Base-by-base conservation (phyloP, 2,113 vertebrate genomes). In the Varanus salvator region DNA sequence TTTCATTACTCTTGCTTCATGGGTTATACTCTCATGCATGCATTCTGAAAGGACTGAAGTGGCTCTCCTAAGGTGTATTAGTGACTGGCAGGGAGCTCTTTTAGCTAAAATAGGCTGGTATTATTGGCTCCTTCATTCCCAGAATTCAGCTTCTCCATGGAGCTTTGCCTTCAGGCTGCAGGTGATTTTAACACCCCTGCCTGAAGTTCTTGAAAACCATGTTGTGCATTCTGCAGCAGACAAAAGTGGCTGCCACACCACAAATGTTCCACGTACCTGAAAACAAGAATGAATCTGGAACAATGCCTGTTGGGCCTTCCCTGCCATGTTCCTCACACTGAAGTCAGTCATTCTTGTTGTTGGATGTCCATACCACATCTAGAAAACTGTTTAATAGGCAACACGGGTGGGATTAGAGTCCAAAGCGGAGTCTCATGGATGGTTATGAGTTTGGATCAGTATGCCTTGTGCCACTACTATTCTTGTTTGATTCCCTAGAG, bases 401-500 rank as follows among this genome's bases (percentile, higher is more conserved):
- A 15, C 34, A 14, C 0, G 34, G 17, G 6, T 48, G 48, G 25
- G 6, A 52, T n/a, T 23, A 48, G 25, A 68, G 8, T 68, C 27
- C 23, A 38, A 78, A 78, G 50, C 14, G 31, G 44, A 29, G 29
- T 31, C 5, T 9, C 60, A 66, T 29, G 54, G 54, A 12, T 14
- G 31, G 57, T 48, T 8, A 50, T 64, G 8, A 1, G 5, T 34
- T 6, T 54, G 0, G 38, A 38, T 2, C 84, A 72, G 52, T 64
- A 31, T 50, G 92, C 4, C 87, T 19, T 80, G 1, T 38, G 21
- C 27, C 23, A 7, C 50, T n/a, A 7, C 60, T 52, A 50, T 90
- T 71, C 76, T 15, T 85, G 38, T 91, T 84, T 29, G 48, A 50
- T 87, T 86, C 84, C 91, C 69, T 96, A 99, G 99, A 98, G 98